Conservation (phyloP, 2,888 invertebrate genomes). For the Rhodophaea formosa region DNA sequence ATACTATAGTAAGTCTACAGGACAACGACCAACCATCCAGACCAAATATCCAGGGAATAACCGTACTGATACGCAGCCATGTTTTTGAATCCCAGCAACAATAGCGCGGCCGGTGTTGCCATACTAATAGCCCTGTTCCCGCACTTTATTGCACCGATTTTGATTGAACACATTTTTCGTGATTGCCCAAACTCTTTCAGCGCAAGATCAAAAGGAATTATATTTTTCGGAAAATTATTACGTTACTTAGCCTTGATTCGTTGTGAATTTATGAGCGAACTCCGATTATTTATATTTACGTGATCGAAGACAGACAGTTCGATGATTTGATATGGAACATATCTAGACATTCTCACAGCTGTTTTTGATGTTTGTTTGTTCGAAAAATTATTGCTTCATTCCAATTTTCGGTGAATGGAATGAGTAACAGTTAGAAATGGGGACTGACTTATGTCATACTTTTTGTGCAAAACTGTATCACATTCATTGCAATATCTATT, state of each 20-base stretch:
- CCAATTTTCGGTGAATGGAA: neutral
- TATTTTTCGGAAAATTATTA: slow-evolving; percentile 21
- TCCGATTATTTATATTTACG: slow-evolving; percentile 30
- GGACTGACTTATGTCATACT: neutral
- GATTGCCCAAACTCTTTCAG: slow-evolving; percentile 42
- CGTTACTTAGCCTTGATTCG: slow-evolving; percentile 34
- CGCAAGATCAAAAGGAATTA: slow-evolving; percentile 52
- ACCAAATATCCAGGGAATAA: slow-evolving; percentile 17
- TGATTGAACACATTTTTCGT: slow-evolving; percentile 53
- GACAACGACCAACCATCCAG: too few relatives aligned
- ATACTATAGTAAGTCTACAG: too few relatives aligned
- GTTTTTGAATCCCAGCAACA: slow-evolving; percentile 57
- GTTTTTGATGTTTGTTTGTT: slow-evolving; percentile 18
- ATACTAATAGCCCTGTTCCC: slow-evolving; percentile 51
- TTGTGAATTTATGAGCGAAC: slow-evolving; percentile 45
- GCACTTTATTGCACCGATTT: slow-evolving; percentile 56
- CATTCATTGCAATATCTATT: too few relatives aligned
- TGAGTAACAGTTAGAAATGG: neutral
- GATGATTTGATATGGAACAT: slow-evolving; percentile 24
- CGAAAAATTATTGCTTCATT: slow-evolving; percentile 16
- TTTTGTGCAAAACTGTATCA: neutral
- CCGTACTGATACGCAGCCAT: slow-evolving; percentile 51
- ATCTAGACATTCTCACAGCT: slow-evolving; percentile 33
- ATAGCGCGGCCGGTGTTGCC: slow-evolving; percentile 53
- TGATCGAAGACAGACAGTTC: slow-evolving; percentile 26